A percentile compares a stretch with the other conserved stretches of the same genome.
Evolutionary conservation across 2,888 invertebrate species (phyloP).

Genomic region (Anorthoa munda): DNA sequence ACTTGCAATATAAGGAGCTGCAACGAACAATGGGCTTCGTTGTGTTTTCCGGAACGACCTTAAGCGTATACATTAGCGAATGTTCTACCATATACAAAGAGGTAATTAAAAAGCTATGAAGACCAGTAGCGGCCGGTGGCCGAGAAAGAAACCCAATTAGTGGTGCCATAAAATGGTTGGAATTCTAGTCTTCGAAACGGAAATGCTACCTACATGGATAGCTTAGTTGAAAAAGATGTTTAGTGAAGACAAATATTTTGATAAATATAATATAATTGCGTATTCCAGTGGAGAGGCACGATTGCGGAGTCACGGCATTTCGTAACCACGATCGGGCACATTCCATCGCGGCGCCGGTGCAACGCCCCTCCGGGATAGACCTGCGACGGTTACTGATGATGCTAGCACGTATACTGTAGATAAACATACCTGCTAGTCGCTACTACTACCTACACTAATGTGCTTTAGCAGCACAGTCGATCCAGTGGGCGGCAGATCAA

Average conservation of each 20-base stretch:
- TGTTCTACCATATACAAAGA: conserved; percentile 82
- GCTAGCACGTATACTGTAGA: conserved; percentile 62
- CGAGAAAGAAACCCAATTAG: conserved; percentile 78
- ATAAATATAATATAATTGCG: conserved; percentile 76
- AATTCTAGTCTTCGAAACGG: conserved; percentile 57
- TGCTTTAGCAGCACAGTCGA: conserved; percentile 23
- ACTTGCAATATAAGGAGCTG: conserved; percentile 86
- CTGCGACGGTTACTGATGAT: conserved; percentile 81
- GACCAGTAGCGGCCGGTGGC: conserved; percentile 67
- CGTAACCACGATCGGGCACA: conserved; percentile 88
- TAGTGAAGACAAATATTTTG: conserved; percentile 64
- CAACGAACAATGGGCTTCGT: conserved; percentile 83
- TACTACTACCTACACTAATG: conserved; percentile 65
- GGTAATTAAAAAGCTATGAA: conserved; percentile 89
- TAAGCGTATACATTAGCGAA: conserved; percentile 85
- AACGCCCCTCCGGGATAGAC: conserved; percentile 85
- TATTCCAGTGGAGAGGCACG: conserved; percentile 78
- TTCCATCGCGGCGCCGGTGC: conserved; percentile 85
- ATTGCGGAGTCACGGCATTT: conserved; percentile 86
- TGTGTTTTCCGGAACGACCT: conserved; percentile 84
- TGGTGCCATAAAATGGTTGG: conserved; percentile 67
- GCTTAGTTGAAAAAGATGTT: conserved; percentile 27
- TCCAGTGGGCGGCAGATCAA: conserved; percentile 65
- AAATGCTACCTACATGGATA: conserved; percentile 27
- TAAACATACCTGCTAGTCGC: conserved; percentile 57